A percentile compares a stretch with the other conserved stretches of the same genome.
These are phyloP conservation scores for Lysandra coridon DNA, from an alignment of 2,888 invertebrate genomes.

Conservation along the genomic window DNA sequence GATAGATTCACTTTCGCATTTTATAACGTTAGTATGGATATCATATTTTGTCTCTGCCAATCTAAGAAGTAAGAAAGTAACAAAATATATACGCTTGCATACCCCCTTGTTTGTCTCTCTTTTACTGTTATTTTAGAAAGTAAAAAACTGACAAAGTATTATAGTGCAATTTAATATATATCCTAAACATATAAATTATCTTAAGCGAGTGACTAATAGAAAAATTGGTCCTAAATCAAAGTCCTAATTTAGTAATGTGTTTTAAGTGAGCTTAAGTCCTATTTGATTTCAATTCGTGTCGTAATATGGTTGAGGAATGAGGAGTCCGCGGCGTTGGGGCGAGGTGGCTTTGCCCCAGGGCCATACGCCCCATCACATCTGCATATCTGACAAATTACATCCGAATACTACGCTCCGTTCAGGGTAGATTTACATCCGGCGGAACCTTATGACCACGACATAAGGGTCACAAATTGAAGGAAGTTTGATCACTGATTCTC, in stretches of 20 bases:
- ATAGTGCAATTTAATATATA: too few relatives aligned
- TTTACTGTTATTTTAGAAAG: too few relatives aligned
- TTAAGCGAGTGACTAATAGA: background rate
- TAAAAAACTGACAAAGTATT: too few relatives aligned
- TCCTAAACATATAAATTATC: background rate
- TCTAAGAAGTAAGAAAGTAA: background rate
- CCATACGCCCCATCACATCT: conserved; percentile 12
- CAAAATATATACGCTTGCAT: background rate
- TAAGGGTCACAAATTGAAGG: background rate
- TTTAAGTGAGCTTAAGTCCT: background rate
- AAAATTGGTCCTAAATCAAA: background rate
- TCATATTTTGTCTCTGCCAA: background rate
- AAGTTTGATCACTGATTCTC: too few relatives aligned
- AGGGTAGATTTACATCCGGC: background rate
- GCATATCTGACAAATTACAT: conserved; percentile 2
- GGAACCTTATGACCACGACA: background rate
- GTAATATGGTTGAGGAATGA: background rate
- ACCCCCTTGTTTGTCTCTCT: too few relatives aligned
- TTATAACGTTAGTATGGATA: too few relatives aligned
- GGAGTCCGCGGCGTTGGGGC: conserved; percentile 5
- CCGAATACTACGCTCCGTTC: background rate
- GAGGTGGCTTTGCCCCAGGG: conserved; percentile 4
- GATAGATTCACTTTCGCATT: too few relatives aligned
- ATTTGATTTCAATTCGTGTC: background rate
- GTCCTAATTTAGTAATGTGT: background rate